Base-by-base conservation (phyloP, 2,113 vertebrate species). In the Thoracochromis brauschi region DNA sequence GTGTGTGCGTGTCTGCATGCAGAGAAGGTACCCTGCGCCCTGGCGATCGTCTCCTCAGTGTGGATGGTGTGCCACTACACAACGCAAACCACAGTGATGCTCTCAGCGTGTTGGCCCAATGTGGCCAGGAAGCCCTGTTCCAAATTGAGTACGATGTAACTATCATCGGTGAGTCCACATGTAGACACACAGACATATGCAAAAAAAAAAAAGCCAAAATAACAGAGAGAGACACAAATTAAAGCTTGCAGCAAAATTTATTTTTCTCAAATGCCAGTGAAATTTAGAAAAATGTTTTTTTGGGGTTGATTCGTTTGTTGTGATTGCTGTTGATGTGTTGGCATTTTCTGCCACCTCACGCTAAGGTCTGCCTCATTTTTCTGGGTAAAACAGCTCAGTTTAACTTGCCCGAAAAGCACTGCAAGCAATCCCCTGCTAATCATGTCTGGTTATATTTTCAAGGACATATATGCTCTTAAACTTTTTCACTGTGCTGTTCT, bases 141-240 rank as follows among this genome's bases (percentile, higher is more conserved):
- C 98, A 98, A 94, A 97, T 98, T 1, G 99, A 99, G 90, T 99
- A 99, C 1, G 98, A 99, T 3, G 97, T 99, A 92, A 96, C 97
- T 11, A 96, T 99, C 83, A 98, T 99, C 94, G 98, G 99, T 99
- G 96, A 97, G 26, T n/a, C 1, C 24, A 7, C 35, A 84, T 24
- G 45, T 26, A 63, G 24, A 83, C 68, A 71, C 38, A 71, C 33
- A 51, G 9, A 47, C 47, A 65, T 49, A 82, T 55, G 21, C 4
- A 33, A 24, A 55, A 16, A 63, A 6, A 5, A 24, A 24, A 84
- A 5, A 29, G 8, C 55, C 29, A 65, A 21, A 68, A 10, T 63
- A 81, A 49, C 82, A 80, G 19, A 38, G n/a, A 16, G 57, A 35
- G 12, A 87, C 29, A 51, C 13, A 13, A 58, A 73, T 79, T 19